A percentile compares a stretch with the other conserved stretches of the same genome.
Evolutionary conservation across 1,140 invertebrate genomes (phyloP).

Genomic region (Papilio aristodemus): DNA sequence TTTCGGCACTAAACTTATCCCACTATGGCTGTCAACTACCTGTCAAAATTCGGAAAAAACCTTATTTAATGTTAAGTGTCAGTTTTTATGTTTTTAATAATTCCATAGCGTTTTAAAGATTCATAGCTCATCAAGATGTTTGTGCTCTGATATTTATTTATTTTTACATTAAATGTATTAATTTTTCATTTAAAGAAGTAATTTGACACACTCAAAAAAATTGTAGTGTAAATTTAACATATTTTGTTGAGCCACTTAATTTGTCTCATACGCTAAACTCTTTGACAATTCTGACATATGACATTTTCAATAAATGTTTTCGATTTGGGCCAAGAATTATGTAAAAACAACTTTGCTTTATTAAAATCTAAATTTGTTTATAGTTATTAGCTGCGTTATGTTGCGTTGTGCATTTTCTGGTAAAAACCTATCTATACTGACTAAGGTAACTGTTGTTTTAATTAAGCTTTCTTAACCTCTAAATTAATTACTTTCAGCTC

Average conservation of each 20-base stretch:
- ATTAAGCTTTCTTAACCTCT: slow-evolving; percentile 40
- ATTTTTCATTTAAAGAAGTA: no score
- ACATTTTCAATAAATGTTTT: no score
- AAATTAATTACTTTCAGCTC: slow-evolving; percentile 63
- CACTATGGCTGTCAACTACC: slow-evolving; percentile 66
- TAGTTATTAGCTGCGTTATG: slow-evolving; percentile 49
- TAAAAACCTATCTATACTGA: slow-evolving; percentile 38
- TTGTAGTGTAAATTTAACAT: no score
- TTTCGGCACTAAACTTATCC: slow-evolving; percentile 70
- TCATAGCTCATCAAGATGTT: no score
- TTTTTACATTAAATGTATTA: no score
- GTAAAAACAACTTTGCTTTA: neutral
- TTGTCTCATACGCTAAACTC: no score
- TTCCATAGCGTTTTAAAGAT: no score
- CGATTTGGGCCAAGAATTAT: neutral
- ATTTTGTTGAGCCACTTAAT: no score
- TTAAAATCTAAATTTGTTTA: neutral
- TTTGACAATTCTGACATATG: no score
- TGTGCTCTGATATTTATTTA: no score
- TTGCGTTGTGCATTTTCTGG: slow-evolving; percentile 57
- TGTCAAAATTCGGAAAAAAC: slow-evolving; percentile 46
- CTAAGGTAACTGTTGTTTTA: neutral
- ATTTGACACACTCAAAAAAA: no score
- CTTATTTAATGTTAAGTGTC: neutral
- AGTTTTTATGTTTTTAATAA: no score